Percentiles rank a stretch among this genome's conserved stretches.
These are phyloP conservation scores for Hydrotaea cyrtoneurina DNA, from an alignment of 2,888 invertebrate genomes.

Conservation along the genomic window DNA sequence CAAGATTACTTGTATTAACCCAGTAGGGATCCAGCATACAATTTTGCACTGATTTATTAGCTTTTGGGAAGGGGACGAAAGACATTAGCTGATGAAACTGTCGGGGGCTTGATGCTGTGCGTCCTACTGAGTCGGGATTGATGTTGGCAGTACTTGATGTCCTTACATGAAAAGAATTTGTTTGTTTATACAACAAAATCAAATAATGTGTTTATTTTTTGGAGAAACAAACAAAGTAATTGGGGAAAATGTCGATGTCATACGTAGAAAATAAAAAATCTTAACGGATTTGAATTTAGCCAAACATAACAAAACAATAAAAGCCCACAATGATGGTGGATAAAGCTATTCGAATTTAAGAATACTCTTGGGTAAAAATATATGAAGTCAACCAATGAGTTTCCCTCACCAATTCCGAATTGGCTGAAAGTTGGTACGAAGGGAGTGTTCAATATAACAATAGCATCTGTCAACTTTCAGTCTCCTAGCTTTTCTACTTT, in stretches of 20 bases:
- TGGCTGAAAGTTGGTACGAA: too few species aligned
- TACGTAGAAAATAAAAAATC: too few species aligned
- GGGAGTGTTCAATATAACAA: too few species aligned
- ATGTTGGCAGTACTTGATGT: constrained; percentile 3
- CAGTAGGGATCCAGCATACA: constrained; percentile 10
- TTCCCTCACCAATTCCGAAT: too few species aligned
- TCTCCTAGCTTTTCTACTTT: too few species aligned
- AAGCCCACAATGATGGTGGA: too few species aligned
- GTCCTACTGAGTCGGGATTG: background rate
- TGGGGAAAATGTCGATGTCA: background rate
- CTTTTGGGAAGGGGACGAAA: background rate
- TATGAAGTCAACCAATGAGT: too few species aligned
- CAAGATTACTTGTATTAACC: constrained; percentile 35
- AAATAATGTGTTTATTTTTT: background rate
- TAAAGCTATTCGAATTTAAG: too few species aligned
- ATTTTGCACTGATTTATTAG: constrained; percentile 26
- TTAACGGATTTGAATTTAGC: too few species aligned
- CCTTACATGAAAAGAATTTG: constrained; percentile 9
- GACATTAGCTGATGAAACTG: background rate
- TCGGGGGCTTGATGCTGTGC: background rate
- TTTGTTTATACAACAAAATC: background rate
- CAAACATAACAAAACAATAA: too few species aligned
- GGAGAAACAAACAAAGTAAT: constrained; percentile 2
- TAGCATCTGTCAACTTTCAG: too few species aligned
- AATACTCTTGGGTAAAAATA: too few species aligned